These are phyloP conservation scores for Antechinus stuartii DNA, from an alignment of 2,113 vertebrate species.

Conservation along the genomic window DNA sequence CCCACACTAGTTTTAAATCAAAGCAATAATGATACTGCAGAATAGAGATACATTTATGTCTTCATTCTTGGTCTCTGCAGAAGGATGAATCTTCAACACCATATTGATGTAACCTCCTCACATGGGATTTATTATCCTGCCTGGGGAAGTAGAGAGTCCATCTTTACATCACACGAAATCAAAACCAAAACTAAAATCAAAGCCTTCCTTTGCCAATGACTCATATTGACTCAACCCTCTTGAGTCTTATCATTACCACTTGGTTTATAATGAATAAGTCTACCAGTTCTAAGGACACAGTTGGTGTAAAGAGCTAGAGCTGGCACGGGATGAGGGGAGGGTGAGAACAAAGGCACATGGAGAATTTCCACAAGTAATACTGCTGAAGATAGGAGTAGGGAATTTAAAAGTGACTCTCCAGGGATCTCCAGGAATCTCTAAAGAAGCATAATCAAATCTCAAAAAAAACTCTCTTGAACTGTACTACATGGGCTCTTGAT, in stretches of 20 bases:
- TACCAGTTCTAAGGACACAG: background rate
- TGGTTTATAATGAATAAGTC: background rate
- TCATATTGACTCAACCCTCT: background rate
- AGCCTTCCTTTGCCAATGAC: background rate
- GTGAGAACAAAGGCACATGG: background rate
- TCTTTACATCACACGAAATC: background rate
- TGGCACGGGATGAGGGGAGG: background rate
- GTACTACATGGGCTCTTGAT: background rate
- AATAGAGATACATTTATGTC: slow-evolving; percentile 72
- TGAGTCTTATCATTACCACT: background rate
- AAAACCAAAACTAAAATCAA: background rate
- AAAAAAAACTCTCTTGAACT: background rate
- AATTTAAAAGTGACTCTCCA: background rate
- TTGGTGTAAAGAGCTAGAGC: background rate
- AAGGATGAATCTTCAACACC: slow-evolving; percentile 72
- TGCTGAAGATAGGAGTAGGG: background rate
- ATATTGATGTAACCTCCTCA: background rate
- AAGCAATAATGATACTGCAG: slow-evolving; percentile 62
- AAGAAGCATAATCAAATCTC: background rate
- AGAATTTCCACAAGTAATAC: background rate
- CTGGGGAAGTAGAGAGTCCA: background rate
- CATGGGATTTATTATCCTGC: background rate
- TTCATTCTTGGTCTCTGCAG: slow-evolving; percentile 71
- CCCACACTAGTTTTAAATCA: slow-evolving; percentile 66
- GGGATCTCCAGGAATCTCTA: background rate